A percentile compares a stretch with the other conserved stretches of the same genome.
phyloP scores from a whole-genome alignment of 2,888 invertebrate genomes.

The Cataglyphis cursor region DNA sequence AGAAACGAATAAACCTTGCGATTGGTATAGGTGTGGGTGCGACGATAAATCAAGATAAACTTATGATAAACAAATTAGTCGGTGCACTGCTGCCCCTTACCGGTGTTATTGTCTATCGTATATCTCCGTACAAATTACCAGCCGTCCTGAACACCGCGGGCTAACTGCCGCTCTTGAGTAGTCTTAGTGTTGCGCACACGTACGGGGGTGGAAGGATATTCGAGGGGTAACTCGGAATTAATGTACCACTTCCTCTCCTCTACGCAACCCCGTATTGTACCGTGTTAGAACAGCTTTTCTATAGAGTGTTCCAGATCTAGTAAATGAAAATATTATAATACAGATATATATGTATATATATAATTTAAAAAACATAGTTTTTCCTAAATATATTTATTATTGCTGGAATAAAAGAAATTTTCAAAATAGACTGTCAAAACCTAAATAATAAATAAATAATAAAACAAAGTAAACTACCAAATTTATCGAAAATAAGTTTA shows the following conservation, averaged over 20 bases:
- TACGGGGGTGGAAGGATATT: conserved; percentile 78
- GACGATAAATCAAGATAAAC: conserved; percentile 81
- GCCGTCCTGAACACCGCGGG: conserved; percentile 79
- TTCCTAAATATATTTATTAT: not conserved
- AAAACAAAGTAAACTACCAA: not conserved
- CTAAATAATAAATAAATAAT: not conserved
- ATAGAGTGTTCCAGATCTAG: conserved; percentile 9
- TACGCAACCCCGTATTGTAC: conserved; percentile 67
- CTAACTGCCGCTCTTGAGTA: conserved; percentile 75
- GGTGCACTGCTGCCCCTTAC: conserved; percentile 73
- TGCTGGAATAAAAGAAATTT: not conserved
- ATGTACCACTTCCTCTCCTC: conserved; percentile 84
- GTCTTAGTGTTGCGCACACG: conserved; percentile 70
- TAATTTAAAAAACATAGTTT: not conserved
- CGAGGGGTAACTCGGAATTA: conserved; percentile 84
- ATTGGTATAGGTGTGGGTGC: conserved; percentile 63
- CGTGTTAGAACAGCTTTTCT: conserved; percentile 63
- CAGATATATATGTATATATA: not conserved
- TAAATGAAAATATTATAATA: conserved; percentile 15
- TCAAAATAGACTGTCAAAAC: not conserved
- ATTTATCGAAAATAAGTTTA: not conserved
- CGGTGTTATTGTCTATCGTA: conserved; percentile 81
- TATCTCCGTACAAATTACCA: conserved; percentile 84
- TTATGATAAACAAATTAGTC: conserved; percentile 85
- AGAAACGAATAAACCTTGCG: conserved; percentile 54